Percentiles rank a stretch among this genome's conserved stretches.
Evolutionary conservation across 1,140 invertebrate genomes (phyloP).

Genomic region (Platorchestia sp.): DNA sequence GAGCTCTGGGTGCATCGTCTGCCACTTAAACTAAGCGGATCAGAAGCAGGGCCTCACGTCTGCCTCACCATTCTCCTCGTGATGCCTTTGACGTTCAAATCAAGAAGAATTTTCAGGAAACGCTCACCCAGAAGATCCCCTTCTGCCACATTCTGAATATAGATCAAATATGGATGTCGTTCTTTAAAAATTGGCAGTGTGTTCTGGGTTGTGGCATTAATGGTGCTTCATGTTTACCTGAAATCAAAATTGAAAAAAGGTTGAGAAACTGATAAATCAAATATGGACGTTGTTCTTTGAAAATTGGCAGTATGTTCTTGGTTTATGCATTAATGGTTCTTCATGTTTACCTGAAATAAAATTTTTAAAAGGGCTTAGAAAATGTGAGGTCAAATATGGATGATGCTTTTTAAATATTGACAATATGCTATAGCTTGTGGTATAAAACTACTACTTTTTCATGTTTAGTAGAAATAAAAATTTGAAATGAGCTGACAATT

Average conservation of each 20-base stretch:
- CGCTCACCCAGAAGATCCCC: background rate
- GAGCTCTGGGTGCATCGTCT: conserved; percentile 10
- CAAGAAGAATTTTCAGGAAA: background rate
- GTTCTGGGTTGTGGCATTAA: no score
- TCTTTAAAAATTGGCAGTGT: background rate
- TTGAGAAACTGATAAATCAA: background rate
- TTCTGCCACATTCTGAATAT: background rate
- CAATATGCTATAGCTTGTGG: no score
- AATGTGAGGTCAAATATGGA: background rate
- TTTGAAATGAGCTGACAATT: no score
- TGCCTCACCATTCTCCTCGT: background rate
- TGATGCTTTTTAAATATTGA: background rate
- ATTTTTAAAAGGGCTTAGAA: no score
- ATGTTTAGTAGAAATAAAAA: no score
- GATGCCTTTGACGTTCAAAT: background rate
- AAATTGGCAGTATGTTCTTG: background rate
- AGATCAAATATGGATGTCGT: background rate
- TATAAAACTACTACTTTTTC: no score
- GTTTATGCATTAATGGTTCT: no score
- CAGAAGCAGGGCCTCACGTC: conserved; percentile 3
- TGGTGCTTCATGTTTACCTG: no score
- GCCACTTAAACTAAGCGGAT: conserved; percentile 51
- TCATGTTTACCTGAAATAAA: no score
- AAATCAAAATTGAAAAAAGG: no score
- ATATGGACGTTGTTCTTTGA: background rate